Evolutionary conservation across 2,113 vertebrate genomes (phyloP).

Genomic region (Spermophilus dauricus): DNA sequence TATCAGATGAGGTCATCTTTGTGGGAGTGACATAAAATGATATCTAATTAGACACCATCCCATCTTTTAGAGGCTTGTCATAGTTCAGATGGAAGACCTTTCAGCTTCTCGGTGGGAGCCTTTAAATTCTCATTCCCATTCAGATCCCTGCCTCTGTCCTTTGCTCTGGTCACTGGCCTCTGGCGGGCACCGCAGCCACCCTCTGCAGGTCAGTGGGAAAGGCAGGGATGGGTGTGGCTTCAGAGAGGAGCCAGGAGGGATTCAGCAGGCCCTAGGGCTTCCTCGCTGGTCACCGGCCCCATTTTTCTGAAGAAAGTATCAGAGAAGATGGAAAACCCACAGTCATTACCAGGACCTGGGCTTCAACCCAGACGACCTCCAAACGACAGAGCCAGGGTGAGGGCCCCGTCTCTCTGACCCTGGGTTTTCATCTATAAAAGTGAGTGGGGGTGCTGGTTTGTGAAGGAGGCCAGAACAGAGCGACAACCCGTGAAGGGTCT

Average conservation of each 20-base stretch:
- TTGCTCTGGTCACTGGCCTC: conserved; percentile 51
- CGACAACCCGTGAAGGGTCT: not conserved
- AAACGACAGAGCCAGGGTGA: not conserved
- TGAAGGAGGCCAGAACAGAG: not conserved
- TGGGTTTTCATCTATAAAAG: not conserved
- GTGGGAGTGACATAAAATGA: conserved; percentile 71
- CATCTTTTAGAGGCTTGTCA: conserved; percentile 78
- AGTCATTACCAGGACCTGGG: not conserved
- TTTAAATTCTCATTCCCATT: conserved; percentile 75
- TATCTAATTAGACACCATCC: conserved; percentile 82
- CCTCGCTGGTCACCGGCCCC: too few relatives aligned
- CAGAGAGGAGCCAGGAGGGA: not conserved
- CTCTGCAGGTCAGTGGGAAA: not conserved
- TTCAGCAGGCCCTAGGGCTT: not conserved
- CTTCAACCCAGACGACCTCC: not conserved
- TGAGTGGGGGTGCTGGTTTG: not conserved
- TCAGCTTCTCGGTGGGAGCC: conserved; percentile 75
- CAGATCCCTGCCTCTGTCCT: conserved; percentile 65
- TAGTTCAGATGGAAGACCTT: conserved; percentile 80
- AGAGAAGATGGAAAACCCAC: not conserved
- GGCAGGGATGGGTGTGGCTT: not conserved
- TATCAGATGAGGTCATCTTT: conserved; percentile 85
- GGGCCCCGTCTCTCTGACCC: fast-evolving
- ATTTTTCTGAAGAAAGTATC: not conserved
- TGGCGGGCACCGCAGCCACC: fast-evolving